phyloP scores from a whole-genome alignment of 2,797 vertebrate species.

The Cyprinella venusta region DNA sequence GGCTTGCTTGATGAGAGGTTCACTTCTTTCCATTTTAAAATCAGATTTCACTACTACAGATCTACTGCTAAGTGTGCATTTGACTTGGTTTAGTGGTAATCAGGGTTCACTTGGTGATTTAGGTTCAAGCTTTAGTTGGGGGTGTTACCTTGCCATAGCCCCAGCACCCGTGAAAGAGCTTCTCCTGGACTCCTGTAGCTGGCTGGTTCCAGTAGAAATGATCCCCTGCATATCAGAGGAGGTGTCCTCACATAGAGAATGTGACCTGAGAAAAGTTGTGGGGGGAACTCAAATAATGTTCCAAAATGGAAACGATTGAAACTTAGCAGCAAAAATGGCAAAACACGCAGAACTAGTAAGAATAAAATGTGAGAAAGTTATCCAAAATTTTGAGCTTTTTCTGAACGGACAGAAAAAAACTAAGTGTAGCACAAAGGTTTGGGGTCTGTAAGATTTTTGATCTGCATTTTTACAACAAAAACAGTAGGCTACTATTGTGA shows the following conservation, averaged over 20 bases:
- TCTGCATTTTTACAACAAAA: neutral
- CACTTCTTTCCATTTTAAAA: neutral
- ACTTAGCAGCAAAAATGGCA: neutral
- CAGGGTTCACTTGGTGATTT: neutral
- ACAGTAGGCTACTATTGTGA: neutral
- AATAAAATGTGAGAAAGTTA: neutral
- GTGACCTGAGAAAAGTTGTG: slow-evolving; percentile 74
- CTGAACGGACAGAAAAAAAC: neutral
- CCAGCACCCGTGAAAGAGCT: slow-evolving; percentile 76
- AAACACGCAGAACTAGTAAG: neutral
- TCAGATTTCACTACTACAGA: neutral
- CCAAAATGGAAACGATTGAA: neutral
- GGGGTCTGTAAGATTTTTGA: neutral
- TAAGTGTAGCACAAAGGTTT: neutral
- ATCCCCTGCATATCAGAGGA: slow-evolving; percentile 74
- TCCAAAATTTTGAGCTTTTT: neutral
- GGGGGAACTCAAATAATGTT: neutral
- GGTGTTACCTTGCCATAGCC: slow-evolving; percentile 85
- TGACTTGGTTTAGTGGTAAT: slow-evolving; percentile 21
- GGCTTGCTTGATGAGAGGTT: neutral
- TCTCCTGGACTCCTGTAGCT: slow-evolving; percentile 69
- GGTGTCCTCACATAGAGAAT: slow-evolving; percentile 74
- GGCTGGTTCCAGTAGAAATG: slow-evolving; percentile 74
- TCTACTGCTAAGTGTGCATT: slow-evolving; percentile 16
- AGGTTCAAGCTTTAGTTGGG: neutral